Evolutionary conservation across 2,888 invertebrate species (phyloP), one percentile per base, ranked within the genome.

Genomic region (Watsonalla binaria): DNA sequence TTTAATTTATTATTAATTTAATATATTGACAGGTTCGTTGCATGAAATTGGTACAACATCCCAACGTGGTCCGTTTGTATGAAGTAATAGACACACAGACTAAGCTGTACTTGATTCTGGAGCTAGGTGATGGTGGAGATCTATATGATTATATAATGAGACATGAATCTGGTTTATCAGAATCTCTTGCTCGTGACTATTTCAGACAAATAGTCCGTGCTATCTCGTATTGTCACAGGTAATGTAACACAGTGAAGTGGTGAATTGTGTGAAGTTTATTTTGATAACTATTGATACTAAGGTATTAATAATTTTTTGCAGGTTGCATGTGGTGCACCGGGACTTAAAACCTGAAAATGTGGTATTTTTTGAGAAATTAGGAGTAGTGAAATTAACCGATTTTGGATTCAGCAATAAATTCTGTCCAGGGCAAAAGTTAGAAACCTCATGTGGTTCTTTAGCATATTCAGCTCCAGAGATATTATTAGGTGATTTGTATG

Each of bases 391-490:
- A 92, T 92, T 99, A 78, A 99, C 99, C 59, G 99, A 99, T 90
- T 99, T 99, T 92, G 99, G 98, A 65, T 95, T 94, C 81, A 99
- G 99, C 89, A 99, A 99, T 92, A 95, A 96, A 86, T 97, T 97
- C 86, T 97, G 95, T 77, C 99, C 99, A 24, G 99, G 99, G 51
- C 97, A 98, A 86, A 98, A 98, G 82, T 86, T 99, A 76, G 98
- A 98, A 84, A 99, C 99, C 24, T 98, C 98, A 42, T 99, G 99
- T 90, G 99, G 99, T 35, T 98, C 98, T 64, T 92, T 99, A 68
- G 99, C 99, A 15, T 99, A 99, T 90, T 99, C 99, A 5, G 99
- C 99, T 8, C 99, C 99, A 1, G 99, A 99, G 92, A 99, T 99
- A 76, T 92, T 99, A 57, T 92, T 99, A 53, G 99, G 99, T 24